Evolutionary conservation across 2,113 vertebrate genomes (phyloP).

Genomic region (Cebus imitator): DNA sequence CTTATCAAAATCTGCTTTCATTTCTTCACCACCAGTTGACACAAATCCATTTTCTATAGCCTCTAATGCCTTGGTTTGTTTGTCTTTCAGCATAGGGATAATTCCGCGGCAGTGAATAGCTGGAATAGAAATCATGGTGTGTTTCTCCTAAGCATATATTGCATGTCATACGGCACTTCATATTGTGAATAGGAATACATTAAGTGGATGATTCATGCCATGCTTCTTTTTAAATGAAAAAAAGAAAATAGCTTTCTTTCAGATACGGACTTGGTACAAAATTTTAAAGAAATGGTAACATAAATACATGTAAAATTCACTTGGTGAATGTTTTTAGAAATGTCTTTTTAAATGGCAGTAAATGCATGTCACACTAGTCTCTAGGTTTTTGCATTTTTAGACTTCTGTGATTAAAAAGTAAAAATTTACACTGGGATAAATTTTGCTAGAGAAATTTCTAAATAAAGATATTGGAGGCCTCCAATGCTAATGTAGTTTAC

Average conservation of each 20-base stretch:
- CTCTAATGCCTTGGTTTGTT: slow-evolving; percentile 31
- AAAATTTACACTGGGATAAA: slow-evolving; percentile 1
- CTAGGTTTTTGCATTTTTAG: not conserved
- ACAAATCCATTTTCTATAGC: slow-evolving; percentile 43
- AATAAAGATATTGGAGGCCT: not conserved
- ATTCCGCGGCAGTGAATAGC: not conserved
- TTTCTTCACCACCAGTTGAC: not conserved
- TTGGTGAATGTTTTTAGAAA: not conserved
- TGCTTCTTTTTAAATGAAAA: not conserved
- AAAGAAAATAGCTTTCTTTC: not conserved
- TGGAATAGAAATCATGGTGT: not conserved
- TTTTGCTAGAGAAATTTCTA: not conserved
- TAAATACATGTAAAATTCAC: slow-evolving; percentile 2
- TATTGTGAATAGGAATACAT: not conserved
- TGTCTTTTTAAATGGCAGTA: not conserved
- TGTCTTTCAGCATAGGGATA: not conserved
- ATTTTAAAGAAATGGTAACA: slow-evolving; percentile 43
- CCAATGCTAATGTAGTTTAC: not conserved
- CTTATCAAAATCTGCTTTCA: slow-evolving; percentile 35
- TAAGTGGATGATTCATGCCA: not conserved
- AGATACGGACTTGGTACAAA: not conserved
- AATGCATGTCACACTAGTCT: not conserved
- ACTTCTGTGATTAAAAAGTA: not conserved
- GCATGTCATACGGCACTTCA: not conserved
- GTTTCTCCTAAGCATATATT: not conserved